A percentile compares a stretch with the other conserved stretches of the same genome.
phyloP scores from a whole-genome alignment of 2,113 vertebrate genomes.

The Apteryx owenii region DNA sequence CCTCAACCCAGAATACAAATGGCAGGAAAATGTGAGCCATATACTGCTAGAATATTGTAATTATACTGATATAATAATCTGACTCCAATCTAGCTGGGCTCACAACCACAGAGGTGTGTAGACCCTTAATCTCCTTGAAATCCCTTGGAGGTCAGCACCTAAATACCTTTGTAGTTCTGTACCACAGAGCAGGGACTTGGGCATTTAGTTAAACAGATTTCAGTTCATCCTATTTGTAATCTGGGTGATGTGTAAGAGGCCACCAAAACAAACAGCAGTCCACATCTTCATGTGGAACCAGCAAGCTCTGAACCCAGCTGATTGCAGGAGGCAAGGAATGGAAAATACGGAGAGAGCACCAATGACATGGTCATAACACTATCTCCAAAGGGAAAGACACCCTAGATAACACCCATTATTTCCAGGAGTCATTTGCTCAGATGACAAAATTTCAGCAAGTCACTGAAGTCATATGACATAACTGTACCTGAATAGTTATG shows the following conservation, averaged over 20 bases:
- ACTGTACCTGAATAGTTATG: not conserved
- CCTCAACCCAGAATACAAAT: not conserved
- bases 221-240: not conserved
- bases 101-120: no score
- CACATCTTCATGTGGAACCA: not conserved
- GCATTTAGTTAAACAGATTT: not conserved
- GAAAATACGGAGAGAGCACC: not conserved
- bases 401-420: not conserved
- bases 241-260: not conserved
- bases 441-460: not conserved
- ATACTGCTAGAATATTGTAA: not conserved
- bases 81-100: not conserved
- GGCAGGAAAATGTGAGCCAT: not conserved
- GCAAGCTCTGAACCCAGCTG: not conserved
- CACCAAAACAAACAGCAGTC: not conserved
- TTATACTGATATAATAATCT: not conserved
- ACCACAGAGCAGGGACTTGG: not conserved
- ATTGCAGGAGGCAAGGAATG: not conserved
- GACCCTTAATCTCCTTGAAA: not conserved
- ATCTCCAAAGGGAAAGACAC: not conserved
- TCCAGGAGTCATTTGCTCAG: not conserved
- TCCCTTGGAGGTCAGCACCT: not conserved
- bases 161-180: not conserved
- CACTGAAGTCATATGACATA: not conserved
- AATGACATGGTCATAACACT: no score